Conservation (phyloP, 2,113 vertebrate genomes). For the Takifugu flavidus region DNA sequence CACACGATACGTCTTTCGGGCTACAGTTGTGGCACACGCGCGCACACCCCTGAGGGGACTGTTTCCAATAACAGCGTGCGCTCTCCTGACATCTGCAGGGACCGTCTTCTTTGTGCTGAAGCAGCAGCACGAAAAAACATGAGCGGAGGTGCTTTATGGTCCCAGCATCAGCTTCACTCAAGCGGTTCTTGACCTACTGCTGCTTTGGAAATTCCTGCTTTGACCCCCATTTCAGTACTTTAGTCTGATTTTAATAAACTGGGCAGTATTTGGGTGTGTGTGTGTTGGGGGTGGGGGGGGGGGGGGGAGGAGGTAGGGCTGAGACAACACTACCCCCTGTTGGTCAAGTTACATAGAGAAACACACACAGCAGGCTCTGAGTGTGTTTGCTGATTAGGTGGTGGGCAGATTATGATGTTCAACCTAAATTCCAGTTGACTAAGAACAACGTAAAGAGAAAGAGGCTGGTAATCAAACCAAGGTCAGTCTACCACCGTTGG, state of each 20-base stretch:
- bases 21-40: slow-evolving; percentile 11
- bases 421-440: no score
- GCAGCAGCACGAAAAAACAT: slow-evolving; percentile 31
- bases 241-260: slow-evolving; percentile 38
- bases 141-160: slow-evolving; percentile 38
- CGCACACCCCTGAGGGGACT: slow-evolving; percentile 30
- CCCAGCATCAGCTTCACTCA: slow-evolving; percentile 28
- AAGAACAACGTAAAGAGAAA: no score
- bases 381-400: background rate
- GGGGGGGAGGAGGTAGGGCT: slow-evolving; percentile 10
- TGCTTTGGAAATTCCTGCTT: slow-evolving; percentile 47
- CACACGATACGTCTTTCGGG: background rate
- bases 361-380: slow-evolving; percentile 31
- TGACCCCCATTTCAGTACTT: slow-evolving; percentile 58
- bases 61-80: slow-evolving; percentile 45
- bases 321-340: slow-evolving; percentile 63
- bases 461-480: no score
- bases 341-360: slow-evolving; percentile 24
- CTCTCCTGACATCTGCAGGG: slow-evolving; percentile 46
- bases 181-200: slow-evolving; percentile 40
- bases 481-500: no score
- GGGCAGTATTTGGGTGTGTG: slow-evolving; percentile 7
- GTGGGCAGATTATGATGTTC: no score
- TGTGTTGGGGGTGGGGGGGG: background rate
- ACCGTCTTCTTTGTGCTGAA: slow-evolving; percentile 31